These are phyloP conservation scores for Acrobasis consociella DNA, from an alignment of 2,888 invertebrate genomes.

Conservation along the genomic window DNA sequence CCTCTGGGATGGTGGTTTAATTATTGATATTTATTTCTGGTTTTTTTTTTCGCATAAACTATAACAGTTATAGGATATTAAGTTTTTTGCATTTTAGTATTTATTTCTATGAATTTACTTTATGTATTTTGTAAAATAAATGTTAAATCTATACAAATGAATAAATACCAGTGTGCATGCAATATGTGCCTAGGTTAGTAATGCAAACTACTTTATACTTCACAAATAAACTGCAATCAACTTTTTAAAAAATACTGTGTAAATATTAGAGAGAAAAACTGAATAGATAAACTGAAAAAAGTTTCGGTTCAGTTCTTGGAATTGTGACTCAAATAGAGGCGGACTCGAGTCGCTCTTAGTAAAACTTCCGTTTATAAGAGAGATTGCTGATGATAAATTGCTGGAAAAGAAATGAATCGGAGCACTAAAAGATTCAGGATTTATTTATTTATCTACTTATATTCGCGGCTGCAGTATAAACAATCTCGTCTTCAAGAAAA, in stretches of 20 bases:
- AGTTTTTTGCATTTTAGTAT: no score
- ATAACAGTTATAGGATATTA: no score
- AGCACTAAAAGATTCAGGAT: background rate
- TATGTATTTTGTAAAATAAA: no score
- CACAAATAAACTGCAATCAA: background rate
- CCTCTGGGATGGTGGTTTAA: no score
- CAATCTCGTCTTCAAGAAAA: no score
- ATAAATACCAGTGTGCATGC: background rate
- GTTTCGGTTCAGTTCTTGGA: constrained; percentile 11
- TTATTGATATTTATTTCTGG: no score
- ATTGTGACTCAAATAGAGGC: background rate
- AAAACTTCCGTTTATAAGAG: constrained; percentile 13
- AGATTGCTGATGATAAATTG: constrained; percentile 7
- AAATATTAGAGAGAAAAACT: constrained; percentile 3
- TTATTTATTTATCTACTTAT: background rate
- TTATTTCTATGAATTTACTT: no score
- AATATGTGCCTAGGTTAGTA: no score
- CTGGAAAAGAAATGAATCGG: constrained; percentile 5
- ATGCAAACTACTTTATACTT: no score
- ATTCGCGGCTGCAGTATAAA: no score
- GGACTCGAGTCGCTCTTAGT: constrained; percentile 10
- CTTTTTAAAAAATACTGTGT: background rate
- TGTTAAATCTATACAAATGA: background rate
- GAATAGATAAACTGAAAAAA: constrained; percentile 10
- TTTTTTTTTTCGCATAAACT: no score